Conservation (phyloP, 92 coral and sea anemone genomes). For the Montipora capitata region DNA sequence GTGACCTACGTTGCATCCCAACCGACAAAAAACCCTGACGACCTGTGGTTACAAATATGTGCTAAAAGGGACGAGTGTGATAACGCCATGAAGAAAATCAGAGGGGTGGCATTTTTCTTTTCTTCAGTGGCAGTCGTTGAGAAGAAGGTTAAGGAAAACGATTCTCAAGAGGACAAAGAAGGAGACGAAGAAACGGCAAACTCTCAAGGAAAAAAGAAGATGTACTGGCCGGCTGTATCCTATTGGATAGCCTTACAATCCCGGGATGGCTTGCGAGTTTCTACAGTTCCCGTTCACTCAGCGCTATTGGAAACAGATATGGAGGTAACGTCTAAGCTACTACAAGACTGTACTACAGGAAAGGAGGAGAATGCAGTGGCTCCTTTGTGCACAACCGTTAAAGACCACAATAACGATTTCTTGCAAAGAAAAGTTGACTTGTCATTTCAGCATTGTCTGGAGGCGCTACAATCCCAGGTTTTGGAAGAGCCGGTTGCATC, state of each 20-base stretch:
- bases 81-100: background rate
- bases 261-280: background rate
- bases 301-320: background rate
- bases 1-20: too few relatives aligned
- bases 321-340: background rate
- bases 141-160: background rate
- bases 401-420: background rate
- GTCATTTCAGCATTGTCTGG: too few relatives aligned
- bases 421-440: constrained; percentile 15
- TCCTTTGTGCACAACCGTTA: too few relatives aligned
- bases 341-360: background rate
- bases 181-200: too few relatives aligned
- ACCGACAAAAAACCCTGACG: too few relatives aligned
- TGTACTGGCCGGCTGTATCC: background rate
- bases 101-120: background rate
- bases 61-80: background rate
- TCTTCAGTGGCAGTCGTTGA: background rate
- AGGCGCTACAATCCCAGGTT: background rate
- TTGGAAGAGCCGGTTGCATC: background rate
- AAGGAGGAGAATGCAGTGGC: background rate
- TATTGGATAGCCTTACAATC: constrained; percentile 22
- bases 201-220: background rate
- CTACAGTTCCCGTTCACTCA: constrained; percentile 2
- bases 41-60: too few relatives aligned
- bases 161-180: too few relatives aligned